Conservation (phyloP, 2,888 invertebrate species). For the Ormyrus rosae region DNA sequence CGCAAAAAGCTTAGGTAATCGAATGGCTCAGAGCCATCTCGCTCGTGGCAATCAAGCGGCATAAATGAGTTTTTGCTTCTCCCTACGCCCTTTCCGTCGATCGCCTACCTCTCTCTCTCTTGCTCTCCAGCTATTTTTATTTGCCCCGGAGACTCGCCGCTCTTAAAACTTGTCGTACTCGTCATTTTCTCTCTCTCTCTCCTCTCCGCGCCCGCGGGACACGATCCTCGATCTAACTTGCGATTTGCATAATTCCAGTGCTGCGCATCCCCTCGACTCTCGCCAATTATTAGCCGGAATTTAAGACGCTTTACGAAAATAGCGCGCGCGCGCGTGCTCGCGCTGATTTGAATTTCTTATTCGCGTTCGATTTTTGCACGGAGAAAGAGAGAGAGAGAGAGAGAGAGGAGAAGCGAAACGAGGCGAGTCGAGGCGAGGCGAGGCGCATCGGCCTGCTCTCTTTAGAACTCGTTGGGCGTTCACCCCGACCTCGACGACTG, state of each 20-base stretch:
- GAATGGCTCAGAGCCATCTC: conserved; percentile 16
- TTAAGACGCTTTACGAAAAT: conserved; percentile 75
- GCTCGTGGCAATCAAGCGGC: conserved; percentile 9
- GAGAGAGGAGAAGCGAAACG: conserved; percentile 56
- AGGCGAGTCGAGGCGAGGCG: conserved; percentile 68
- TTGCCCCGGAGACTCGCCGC: conserved; percentile 14
- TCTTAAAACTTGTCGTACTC: conserved; percentile 22
- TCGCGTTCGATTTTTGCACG: conserved; percentile 37
- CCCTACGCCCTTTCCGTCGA: too few relatives aligned
- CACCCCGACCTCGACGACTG: conserved; percentile 73
- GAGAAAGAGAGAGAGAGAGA: conserved; percentile 54
- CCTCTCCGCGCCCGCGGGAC: conserved; percentile 66
- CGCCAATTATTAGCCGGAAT: conserved; percentile 74
- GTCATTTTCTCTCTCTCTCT: conserved; percentile 52
- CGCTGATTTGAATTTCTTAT: conserved; percentile 56
- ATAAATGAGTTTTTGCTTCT: conserved; percentile 25
- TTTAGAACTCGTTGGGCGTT: conserved; percentile 74
- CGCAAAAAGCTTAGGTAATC: conserved; percentile 10
- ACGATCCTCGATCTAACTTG: conserved; percentile 72
- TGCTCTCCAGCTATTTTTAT: conserved; percentile 43
- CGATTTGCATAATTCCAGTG: conserved; percentile 75
- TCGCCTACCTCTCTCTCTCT: conserved; percentile 5
- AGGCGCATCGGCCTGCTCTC: conserved; percentile 72
- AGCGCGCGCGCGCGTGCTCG: conserved; percentile 61
- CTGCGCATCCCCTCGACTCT: conserved; percentile 71